Evolutionary conservation across 2,797 vertebrate species (phyloP).

Genomic region (Cheirogaleus major): DNA sequence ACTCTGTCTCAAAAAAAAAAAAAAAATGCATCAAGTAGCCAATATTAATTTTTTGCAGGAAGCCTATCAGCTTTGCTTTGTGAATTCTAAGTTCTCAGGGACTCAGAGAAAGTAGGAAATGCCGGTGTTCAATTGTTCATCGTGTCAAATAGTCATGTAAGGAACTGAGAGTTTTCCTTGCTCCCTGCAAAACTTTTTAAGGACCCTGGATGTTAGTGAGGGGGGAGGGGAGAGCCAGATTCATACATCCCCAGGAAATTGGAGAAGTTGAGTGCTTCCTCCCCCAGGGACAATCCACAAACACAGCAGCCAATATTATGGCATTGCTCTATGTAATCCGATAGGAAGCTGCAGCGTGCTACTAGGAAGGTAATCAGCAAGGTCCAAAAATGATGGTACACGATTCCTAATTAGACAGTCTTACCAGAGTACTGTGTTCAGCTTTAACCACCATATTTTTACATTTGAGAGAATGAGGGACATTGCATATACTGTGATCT

Average conservation of each 20-base stretch:
- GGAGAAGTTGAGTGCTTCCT: not conserved
- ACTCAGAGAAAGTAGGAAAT: not conserved
- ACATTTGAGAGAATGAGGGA: not conserved
- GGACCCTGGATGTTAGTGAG: not conserved
- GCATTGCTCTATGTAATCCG: not conserved
- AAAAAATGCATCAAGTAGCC: not conserved
- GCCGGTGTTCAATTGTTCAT: not conserved
- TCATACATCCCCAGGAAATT: not conserved
- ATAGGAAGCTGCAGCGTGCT: too few species aligned
- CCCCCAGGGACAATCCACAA: too few species aligned
- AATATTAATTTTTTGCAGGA: not conserved
- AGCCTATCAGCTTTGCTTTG: not conserved
- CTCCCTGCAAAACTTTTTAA: not conserved
- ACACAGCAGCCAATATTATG: not conserved
- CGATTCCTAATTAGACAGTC: not conserved
- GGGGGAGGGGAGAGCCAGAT: not conserved
- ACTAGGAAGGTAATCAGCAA: not conserved
- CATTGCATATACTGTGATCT: not conserved
- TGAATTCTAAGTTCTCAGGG: not conserved
- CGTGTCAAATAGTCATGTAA: not conserved
- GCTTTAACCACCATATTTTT: not conserved
- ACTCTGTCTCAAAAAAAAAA: too few species aligned
- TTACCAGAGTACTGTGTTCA: not conserved
- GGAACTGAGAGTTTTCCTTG: not conserved
- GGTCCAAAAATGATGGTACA: not conserved